These are phyloP conservation scores for Nannoperca obscura DNA, from an alignment of 2,797 vertebrate species.

Conservation along the genomic window DNA sequence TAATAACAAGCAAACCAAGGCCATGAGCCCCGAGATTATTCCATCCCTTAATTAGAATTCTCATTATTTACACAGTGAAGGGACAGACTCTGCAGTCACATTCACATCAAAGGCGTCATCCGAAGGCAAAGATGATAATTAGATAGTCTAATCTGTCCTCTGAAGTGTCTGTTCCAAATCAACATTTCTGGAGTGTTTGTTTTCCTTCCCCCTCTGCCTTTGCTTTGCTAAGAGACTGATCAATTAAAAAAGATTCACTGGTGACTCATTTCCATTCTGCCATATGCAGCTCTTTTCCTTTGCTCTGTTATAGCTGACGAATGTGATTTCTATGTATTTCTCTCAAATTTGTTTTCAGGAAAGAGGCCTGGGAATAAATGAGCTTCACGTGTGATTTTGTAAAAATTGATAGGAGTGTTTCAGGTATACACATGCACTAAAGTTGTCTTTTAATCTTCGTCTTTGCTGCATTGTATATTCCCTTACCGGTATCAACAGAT, in stretches of 20 bases:
- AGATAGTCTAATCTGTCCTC: slow-evolving; percentile 85
- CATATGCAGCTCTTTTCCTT: slow-evolving; percentile 63
- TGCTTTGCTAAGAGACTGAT: slow-evolving; percentile 82
- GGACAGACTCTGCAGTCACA: slow-evolving; percentile 82
- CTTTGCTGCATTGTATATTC: slow-evolving; percentile 37
- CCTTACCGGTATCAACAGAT: slow-evolving; percentile 77
- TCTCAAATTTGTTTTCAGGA: slow-evolving; percentile 56
- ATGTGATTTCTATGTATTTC: slow-evolving; percentile 65
- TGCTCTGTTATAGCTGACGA: slow-evolving; percentile 64
- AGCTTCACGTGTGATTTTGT: slow-evolving; percentile 50
- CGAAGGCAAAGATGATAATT: slow-evolving; percentile 85
- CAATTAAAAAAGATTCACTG: slow-evolving; percentile 82
- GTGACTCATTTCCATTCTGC: slow-evolving; percentile 78
- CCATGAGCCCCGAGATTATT: slow-evolving; percentile 83
- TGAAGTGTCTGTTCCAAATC: slow-evolving; percentile 84
- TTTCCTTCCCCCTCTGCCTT: slow-evolving; percentile 73
- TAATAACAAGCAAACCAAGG: slow-evolving; percentile 85
- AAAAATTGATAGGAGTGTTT: slow-evolving; percentile 38
- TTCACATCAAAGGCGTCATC: slow-evolving; percentile 86
- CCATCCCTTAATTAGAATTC: slow-evolving; percentile 88
- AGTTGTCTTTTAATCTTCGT: slow-evolving; percentile 22
- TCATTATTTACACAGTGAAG: slow-evolving; percentile 86
- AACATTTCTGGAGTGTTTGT: slow-evolving; percentile 85
- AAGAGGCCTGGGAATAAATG: slow-evolving; percentile 57
- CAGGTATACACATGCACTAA: slow-evolving; percentile 51